phyloP scores from a whole-genome alignment of 2,113 vertebrate species.

The Microcebus jonahi region DNA sequence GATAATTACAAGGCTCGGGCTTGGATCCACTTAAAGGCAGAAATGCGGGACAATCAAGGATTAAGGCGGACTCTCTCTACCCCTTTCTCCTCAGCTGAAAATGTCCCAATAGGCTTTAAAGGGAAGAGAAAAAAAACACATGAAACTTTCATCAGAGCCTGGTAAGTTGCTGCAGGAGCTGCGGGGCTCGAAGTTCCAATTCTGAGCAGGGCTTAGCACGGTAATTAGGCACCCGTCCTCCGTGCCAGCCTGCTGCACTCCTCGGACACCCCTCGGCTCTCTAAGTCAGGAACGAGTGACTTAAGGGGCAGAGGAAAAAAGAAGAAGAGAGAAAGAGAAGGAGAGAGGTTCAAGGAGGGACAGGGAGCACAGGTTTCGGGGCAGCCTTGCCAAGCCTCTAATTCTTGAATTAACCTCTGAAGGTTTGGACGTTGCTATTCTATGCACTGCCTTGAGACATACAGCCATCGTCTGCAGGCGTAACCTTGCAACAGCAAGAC shows the following conservation, averaged over 20 bases:
- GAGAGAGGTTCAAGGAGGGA: no score
- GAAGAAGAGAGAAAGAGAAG: not conserved
- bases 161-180: not conserved
- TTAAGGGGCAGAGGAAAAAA: not conserved
- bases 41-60: constrained; percentile 49
- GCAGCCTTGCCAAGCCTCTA: not conserved
- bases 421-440: not conserved
- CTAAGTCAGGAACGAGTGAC: not conserved
- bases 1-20: constrained; percentile 55
- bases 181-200: not conserved
- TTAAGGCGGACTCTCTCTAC: constrained; percentile 26
- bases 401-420: not conserved
- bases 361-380: not conserved
- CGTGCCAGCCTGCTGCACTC: not conserved
- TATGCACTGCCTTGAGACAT: not conserved
- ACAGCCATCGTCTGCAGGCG: not conserved
- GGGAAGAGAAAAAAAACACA: not conserved
- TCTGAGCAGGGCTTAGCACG: not conserved
- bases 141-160: constrained; percentile 11
- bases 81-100: constrained; percentile 44
- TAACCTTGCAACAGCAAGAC: not conserved
- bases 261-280: not conserved
- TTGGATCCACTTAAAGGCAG: constrained; percentile 61
- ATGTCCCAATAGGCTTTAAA: constrained; percentile 49
- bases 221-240: not conserved